A percentile compares a stretch with the other conserved stretches of the same genome.
These are phyloP conservation scores for Macroglossus sobrinus DNA, from an alignment of 2,113 vertebrate genomes.

Conservation along the genomic window DNA sequence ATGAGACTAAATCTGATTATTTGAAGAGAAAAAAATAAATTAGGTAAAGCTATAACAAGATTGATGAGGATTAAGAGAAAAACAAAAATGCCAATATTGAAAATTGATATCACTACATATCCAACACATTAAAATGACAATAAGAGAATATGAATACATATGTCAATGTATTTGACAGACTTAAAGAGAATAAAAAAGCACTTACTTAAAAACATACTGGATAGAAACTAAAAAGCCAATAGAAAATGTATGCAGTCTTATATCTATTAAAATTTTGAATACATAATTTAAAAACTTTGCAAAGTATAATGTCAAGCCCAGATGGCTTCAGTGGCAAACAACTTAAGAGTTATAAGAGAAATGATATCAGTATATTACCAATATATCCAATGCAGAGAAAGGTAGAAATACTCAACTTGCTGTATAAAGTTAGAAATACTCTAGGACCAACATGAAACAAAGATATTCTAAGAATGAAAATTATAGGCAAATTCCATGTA, in stretches of 20 bases:
- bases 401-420: neutral
- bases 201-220: neutral
- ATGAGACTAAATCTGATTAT: neutral
- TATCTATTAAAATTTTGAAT: neutral
- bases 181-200: neutral
- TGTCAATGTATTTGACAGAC: neutral
- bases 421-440: neutral
- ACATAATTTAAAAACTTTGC: neutral
- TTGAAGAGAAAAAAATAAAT: neutral
- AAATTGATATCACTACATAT: neutral
- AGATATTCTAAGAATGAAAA: neutral
- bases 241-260: neutral
- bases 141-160: neutral
- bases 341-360: neutral
- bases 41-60: neutral
- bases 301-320: neutral
- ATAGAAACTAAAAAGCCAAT: neutral
- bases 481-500: neutral
- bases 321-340: neutral
- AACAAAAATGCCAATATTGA: neutral
- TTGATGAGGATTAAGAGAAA: neutral
- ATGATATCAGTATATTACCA: neutral
- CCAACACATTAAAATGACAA: neutral
- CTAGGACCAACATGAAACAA: neutral
- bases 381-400: neutral